Conservation (phyloP, 2,888 invertebrate species). For the Electrophaes corylata region DNA sequence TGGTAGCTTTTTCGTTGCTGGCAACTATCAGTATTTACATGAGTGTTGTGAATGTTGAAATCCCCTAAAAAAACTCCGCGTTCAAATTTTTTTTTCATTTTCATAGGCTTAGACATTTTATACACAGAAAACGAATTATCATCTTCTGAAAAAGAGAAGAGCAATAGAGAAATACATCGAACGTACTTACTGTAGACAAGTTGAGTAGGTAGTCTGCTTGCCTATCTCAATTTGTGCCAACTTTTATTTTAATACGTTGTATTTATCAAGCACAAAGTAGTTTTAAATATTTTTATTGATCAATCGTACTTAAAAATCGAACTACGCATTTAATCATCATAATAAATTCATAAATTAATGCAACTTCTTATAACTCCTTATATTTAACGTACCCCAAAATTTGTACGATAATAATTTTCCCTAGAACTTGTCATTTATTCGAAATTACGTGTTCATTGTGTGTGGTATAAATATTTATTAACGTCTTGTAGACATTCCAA, state of each 20-base stretch:
- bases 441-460: constrained; percentile 63
- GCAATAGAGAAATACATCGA: constrained; percentile 1
- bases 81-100: background rate
- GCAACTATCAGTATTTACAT: constrained; percentile 11
- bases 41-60: background rate
- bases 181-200: constrained; percentile 13
- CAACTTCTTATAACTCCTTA: too few relatives aligned
- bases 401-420: background rate
- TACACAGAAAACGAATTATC: background rate
- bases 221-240: constrained; percentile 72
- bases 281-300: constrained; percentile 34
- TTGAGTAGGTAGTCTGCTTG: constrained; percentile 54
- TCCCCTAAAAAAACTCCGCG: constrained; percentile 6
- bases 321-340: constrained; percentile 17
- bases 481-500: constrained; percentile 57
- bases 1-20: background rate
- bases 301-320: constrained; percentile 19
- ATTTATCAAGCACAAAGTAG: constrained; percentile 48
- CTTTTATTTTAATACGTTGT: constrained; percentile 46
- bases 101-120: background rate
- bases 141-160: background rate
- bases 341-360: background rate
- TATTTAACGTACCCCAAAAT: background rate
- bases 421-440: constrained; percentile 16
- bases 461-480: constrained; percentile 57